Evolutionary conservation across 2,888 invertebrate genomes (phyloP).

Genomic region (Brachypalpus laphriformis): DNA sequence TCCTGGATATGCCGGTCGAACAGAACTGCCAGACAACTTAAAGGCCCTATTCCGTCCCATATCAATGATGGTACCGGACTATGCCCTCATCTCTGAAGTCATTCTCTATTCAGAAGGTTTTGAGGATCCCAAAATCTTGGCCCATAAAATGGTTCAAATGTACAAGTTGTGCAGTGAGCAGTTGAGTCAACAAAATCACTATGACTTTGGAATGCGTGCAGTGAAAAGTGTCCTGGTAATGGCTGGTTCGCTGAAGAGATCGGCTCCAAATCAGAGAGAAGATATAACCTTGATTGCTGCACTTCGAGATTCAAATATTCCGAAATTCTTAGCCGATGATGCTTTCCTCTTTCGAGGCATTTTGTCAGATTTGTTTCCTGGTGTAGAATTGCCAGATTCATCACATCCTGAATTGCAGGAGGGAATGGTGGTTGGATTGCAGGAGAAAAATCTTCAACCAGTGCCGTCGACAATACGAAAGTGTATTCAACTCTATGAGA

Average conservation of each 20-base stretch:
- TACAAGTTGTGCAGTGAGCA: constrained; percentile 96
- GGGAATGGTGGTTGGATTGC: constrained; percentile 85
- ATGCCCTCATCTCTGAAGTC: constrained; percentile 94
- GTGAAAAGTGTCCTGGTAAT: constrained; percentile 96
- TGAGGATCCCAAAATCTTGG: constrained; percentile 92
- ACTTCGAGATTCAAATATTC: constrained; percentile 93
- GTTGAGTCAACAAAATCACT: constrained; percentile 95
- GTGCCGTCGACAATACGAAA: constrained; percentile 83
- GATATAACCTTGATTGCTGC: constrained; percentile 93
- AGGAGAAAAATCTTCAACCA: constrained; percentile 86
- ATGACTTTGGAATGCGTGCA: constrained; percentile 96
- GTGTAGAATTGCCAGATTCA: constrained; percentile 89
- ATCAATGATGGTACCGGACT: constrained; percentile 96
- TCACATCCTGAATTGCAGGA: constrained; percentile 91
- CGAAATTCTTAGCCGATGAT: constrained; percentile 94
- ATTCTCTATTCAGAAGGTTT: constrained; percentile 97
- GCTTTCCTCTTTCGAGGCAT: constrained; percentile 93
- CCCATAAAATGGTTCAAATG: constrained; percentile 96
- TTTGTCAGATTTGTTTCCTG: constrained; percentile 94
- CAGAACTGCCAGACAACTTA: constrained; percentile 94
- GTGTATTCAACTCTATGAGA: constrained; percentile 92
- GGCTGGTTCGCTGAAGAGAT: constrained; percentile 94
- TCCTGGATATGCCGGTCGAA: constrained; percentile 95
- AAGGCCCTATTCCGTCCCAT: constrained; percentile 94
- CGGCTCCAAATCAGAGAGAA: constrained; percentile 92